These are phyloP conservation scores for Hartigia nigra DNA, from an alignment of 2,888 invertebrate genomes.

Conservation along the genomic window DNA sequence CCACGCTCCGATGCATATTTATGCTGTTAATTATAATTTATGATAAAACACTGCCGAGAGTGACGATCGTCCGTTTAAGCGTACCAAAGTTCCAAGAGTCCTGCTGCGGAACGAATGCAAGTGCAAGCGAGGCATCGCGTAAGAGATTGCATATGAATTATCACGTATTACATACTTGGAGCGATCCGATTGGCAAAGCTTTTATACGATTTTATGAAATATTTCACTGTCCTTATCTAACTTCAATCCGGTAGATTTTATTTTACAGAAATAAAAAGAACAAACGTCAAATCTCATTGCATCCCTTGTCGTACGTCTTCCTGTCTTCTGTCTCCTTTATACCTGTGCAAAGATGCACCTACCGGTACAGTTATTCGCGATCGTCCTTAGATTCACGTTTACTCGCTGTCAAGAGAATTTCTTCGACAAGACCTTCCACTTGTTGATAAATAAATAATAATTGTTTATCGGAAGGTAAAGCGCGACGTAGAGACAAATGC, in stretches of 20 bases:
- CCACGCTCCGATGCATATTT: constrained; percentile 64
- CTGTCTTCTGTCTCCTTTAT: background rate
- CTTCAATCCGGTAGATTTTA: too few relatives aligned
- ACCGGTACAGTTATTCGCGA: background rate
- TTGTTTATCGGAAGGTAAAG: background rate
- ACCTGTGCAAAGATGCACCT: background rate
- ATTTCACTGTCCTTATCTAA: background rate
- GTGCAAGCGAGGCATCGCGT: background rate
- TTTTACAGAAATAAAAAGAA: too few relatives aligned
- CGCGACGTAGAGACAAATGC: background rate
- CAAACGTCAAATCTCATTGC: background rate
- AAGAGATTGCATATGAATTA: background rate
- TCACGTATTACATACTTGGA: background rate
- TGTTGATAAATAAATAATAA: background rate
- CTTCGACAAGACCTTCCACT: background rate
- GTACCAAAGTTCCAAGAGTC: background rate
- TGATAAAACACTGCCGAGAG: constrained; percentile 56
- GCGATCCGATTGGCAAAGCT: background rate
- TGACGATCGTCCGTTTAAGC: background rate
- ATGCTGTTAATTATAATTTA: constrained; percentile 65
- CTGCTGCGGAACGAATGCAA: background rate
- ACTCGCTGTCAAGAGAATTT: background rate
- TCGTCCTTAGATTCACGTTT: background rate
- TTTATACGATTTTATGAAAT: background rate
- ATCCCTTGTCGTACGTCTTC: background rate